Conservation (phyloP, 1,140 invertebrate species). For the Drosophila varians region DNA sequence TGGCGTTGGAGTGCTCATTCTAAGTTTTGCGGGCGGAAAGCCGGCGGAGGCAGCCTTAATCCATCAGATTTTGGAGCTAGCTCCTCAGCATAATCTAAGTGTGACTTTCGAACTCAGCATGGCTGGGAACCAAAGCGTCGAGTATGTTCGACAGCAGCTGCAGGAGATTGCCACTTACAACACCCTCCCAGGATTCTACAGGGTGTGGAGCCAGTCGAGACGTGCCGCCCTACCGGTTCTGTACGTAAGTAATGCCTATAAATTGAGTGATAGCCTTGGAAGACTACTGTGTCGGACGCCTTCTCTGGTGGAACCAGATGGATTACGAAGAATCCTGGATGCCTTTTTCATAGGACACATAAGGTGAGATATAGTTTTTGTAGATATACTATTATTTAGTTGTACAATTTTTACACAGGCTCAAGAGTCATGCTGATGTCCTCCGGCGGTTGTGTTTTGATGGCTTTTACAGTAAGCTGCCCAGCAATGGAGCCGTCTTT, state of each 20-base stretch:
- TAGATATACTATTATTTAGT: too few relatives aligned
- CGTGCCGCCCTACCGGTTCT: slow-evolving; percentile 84
- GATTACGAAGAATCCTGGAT: slow-evolving; percentile 84
- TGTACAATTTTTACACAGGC: slow-evolving; percentile 26
- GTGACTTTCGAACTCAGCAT: slow-evolving; percentile 78
- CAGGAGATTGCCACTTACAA: slow-evolving; percentile 49
- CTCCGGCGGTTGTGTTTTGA: slow-evolving; percentile 85
- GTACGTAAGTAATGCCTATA: slow-evolving; percentile 86
- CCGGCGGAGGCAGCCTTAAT: slow-evolving; percentile 55
- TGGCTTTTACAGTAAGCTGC: slow-evolving; percentile 87
- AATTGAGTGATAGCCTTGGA: slow-evolving; percentile 85
- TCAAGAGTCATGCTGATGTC: slow-evolving; percentile 79
- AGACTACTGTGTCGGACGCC: slow-evolving; percentile 83
- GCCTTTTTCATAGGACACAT: slow-evolving; percentile 86
- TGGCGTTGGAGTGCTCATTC: slow-evolving; percentile 76
- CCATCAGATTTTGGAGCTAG: slow-evolving; percentile 66
- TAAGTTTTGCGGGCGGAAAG: slow-evolving; percentile 48
- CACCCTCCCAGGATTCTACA: slow-evolving; percentile 85
- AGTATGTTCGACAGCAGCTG: slow-evolving; percentile 72
- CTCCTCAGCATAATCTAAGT: slow-evolving; percentile 73
- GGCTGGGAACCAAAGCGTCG: slow-evolving; percentile 68
- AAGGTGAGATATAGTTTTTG: slow-evolving; percentile 68
- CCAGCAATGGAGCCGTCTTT: slow-evolving; percentile 86
- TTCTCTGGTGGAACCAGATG: slow-evolving; percentile 78
- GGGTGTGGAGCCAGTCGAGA: slow-evolving; percentile 83